Percentiles rank a stretch among this genome's conserved stretches.
phyloP scores from a whole-genome alignment of 1,140 invertebrate genomes.

The Leptinotarsa texana region DNA sequence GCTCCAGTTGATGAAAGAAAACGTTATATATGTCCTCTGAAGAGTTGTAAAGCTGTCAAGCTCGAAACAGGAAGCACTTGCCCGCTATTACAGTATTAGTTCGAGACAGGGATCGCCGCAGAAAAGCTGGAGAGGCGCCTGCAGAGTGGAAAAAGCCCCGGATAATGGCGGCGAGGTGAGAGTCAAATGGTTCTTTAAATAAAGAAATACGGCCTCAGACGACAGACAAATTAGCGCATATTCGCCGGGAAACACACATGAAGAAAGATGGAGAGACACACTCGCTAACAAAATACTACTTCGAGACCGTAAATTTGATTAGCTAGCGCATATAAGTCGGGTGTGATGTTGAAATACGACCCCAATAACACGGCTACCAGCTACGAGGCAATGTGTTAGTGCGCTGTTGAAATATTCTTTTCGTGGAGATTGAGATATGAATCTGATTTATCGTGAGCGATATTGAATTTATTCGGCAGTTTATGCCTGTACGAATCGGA shows the following conservation, averaged over 20 bases:
- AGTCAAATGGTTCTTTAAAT: constrained; percentile 51
- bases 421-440: background rate
- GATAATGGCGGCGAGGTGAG: constrained; percentile 50
- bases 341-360: constrained; percentile 46
- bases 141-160: constrained; percentile 35
- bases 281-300: constrained; percentile 44
- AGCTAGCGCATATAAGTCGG: constrained; percentile 43
- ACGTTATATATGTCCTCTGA: constrained; percentile 44
- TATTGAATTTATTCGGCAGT: background rate
- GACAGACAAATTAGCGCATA: constrained; percentile 51
- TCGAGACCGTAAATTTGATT: constrained; percentile 48
- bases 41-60: constrained; percentile 50
- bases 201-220: constrained; percentile 49
- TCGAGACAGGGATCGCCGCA: constrained; percentile 45
- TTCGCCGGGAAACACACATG: constrained; percentile 19
- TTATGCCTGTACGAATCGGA: background rate
- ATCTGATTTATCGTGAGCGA: background rate
- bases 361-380: constrained; percentile 34
- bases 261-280: constrained; percentile 34
- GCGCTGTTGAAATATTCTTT: constrained; percentile 18
- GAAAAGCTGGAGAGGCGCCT: constrained; percentile 37
- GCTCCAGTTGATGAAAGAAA: constrained; percentile 48
- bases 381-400: constrained; percentile 22
- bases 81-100: constrained; percentile 39
- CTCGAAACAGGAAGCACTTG: constrained; percentile 47